Percentiles rank a stretch among this genome's conserved stretches.
phyloP scores from a whole-genome alignment of 2,888 invertebrate genomes.

The Rhingia campestris region DNA sequence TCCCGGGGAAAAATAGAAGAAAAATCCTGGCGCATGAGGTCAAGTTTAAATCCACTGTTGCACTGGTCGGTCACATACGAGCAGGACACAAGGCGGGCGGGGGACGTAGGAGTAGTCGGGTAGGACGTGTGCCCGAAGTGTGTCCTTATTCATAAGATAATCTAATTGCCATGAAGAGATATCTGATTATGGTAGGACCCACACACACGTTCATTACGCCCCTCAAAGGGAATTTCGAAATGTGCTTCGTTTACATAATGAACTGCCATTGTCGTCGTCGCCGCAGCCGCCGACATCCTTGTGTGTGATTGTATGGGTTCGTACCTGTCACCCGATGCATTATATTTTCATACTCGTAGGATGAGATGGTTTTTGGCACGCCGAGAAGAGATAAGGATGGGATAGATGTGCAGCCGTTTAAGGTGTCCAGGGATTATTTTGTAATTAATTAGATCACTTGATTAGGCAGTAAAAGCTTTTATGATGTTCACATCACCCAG shows the following conservation, averaged over 20 bases:
- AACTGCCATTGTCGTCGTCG: not conserved
- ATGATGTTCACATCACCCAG: not conserved
- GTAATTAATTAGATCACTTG: conserved; percentile 60
- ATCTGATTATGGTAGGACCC: conserved; percentile 35
- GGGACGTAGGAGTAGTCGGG: not conserved
- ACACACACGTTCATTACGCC: conserved; percentile 38
- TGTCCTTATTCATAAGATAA: conserved; percentile 47
- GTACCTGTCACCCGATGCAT: not conserved
- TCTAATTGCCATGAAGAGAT: conserved; percentile 58
- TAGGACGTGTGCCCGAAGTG: not conserved
- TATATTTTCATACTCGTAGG: not conserved
- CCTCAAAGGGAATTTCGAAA: conserved; percentile 43
- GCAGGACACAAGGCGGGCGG: not conserved
- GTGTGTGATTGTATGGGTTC: not conserved
- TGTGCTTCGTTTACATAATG: conserved; percentile 24
- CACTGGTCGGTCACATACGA: not conserved
- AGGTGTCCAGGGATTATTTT: conserved; percentile 40
- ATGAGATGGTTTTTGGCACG: conserved; percentile 19
- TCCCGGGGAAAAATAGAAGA: not conserved
- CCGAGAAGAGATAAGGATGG: not conserved
- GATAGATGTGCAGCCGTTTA: conserved; percentile 33
- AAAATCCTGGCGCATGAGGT: conserved; percentile 7
- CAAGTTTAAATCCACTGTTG: conserved; percentile 6
- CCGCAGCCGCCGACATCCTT: too few species aligned
- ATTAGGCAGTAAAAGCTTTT: conserved; percentile 49